Conservation (phyloP, 2,113 vertebrate species). For the Phalacrocorax pelagicus region DNA sequence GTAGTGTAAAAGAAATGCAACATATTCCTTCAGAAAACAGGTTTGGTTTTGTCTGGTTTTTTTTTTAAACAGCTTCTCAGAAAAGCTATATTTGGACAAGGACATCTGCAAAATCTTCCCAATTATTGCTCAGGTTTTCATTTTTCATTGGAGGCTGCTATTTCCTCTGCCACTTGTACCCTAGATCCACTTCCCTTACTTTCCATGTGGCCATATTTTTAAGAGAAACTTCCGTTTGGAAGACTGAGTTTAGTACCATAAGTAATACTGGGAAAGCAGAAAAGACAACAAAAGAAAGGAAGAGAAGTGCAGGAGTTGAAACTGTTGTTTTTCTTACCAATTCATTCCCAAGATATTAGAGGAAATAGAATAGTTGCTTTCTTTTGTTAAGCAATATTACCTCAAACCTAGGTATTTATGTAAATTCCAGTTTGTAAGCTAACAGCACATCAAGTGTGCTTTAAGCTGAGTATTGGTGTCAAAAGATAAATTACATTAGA, state of each 20-base stretch:
- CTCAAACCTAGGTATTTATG: background rate
- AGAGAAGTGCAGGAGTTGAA: background rate
- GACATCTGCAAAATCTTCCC: background rate
- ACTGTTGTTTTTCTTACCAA: background rate
- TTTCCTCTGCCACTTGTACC: background rate
- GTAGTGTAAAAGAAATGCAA: background rate
- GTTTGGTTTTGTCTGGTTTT: too few species aligned
- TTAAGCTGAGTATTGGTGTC: background rate
- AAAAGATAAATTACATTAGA: background rate
- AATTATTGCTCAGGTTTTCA: background rate
- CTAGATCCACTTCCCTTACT: accelerated
- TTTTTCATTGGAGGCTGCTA: background rate
- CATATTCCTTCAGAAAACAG: background rate
- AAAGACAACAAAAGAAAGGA: background rate
- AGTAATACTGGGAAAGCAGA: background rate
- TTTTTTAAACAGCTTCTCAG: background rate
- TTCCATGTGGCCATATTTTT: background rate
- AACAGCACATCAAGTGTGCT: background rate
- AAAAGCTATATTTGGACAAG: background rate
- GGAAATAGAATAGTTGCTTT: background rate
- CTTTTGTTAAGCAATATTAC: background rate
- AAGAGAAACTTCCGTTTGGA: background rate
- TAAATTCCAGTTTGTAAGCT: background rate
- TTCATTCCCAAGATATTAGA: background rate
- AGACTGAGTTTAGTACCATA: background rate